Conservation (phyloP, 2,113 vertebrate species). For the Megaleporinus macrocephalus region DNA sequence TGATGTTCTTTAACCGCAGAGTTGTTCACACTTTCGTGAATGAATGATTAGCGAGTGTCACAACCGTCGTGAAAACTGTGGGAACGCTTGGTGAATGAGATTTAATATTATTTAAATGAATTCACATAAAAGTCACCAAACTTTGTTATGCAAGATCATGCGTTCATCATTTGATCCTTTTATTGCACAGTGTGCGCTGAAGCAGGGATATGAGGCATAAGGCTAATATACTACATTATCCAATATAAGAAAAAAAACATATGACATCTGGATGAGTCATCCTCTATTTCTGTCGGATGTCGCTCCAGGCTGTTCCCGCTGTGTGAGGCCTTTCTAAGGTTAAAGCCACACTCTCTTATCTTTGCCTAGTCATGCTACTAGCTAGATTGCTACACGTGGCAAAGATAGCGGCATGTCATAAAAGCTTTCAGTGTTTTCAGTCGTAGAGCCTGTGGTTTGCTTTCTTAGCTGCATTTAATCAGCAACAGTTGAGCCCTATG, state of each 20-base stretch:
- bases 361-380: neutral
- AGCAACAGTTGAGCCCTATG: neutral
- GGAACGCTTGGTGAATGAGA: no score
- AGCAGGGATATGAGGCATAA: neutral
- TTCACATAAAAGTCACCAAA: no score
- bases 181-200: no score
- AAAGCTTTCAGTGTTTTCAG: slow-evolving; percentile 4
- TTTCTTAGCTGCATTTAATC: slow-evolving; percentile 8
- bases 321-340: slow-evolving; percentile 11
- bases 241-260: slow-evolving; percentile 1
- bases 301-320: neutral
- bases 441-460: neutral
- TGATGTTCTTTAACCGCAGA: no score
- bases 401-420: neutral
- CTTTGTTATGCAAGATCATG: no score
- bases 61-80: no score
- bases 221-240: neutral
- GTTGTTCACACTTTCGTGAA: no score
- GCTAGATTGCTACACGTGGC: slow-evolving; percentile 2
- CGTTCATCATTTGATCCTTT: no score
- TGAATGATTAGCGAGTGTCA: no score
- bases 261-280: neutral
- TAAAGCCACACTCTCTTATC: slow-evolving; percentile 28
- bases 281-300: neutral
- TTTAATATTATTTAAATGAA: no score